Conservation (phyloP, 2,888 invertebrate genomes). For the Hipparchia semele region DNA sequence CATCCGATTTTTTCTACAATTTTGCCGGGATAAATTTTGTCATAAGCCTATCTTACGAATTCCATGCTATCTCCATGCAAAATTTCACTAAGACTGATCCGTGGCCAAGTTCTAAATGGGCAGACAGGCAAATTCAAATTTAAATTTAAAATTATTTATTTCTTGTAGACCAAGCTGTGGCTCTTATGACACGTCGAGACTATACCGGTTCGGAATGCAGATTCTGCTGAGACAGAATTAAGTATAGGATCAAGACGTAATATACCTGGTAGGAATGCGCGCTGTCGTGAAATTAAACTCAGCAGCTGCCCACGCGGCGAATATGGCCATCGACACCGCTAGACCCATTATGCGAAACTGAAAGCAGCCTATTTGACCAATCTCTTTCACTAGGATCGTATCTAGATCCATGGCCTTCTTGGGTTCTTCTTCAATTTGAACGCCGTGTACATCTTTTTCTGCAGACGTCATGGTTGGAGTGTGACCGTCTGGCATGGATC, state of each 20-base stretch:
- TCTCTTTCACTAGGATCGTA: constrained; percentile 61
- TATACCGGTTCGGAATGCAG: no score
- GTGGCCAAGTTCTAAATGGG: no score
- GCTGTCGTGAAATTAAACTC: constrained; percentile 71
- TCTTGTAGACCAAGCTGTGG: no score
- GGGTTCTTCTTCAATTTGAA: constrained; percentile 27
- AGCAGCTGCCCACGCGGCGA: constrained; percentile 57
- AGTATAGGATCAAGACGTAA: neutral
- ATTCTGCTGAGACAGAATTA: no score
- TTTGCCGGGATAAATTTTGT: neutral
- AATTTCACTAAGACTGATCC: no score
- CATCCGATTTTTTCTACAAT: no score
- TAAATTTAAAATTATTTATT: no score
- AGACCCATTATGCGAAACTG: constrained; percentile 56
- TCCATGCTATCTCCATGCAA: neutral
- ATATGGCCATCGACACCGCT: constrained; percentile 54
- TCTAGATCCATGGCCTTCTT: constrained; percentile 57
- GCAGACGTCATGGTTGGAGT: constrained; percentile 48
- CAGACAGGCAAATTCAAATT: no score
- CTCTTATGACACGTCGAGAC: no score
- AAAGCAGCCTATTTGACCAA: constrained; percentile 68
- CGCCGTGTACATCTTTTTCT: neutral
- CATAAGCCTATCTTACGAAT: no score
- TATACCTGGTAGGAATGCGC: constrained; percentile 65
- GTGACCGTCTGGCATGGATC: constrained; percentile 7